Percentiles rank a stretch among this genome's conserved stretches.
Evolutionary conservation across 2,797 vertebrate species (phyloP).

Genomic region (Strix occidentalis): DNA sequence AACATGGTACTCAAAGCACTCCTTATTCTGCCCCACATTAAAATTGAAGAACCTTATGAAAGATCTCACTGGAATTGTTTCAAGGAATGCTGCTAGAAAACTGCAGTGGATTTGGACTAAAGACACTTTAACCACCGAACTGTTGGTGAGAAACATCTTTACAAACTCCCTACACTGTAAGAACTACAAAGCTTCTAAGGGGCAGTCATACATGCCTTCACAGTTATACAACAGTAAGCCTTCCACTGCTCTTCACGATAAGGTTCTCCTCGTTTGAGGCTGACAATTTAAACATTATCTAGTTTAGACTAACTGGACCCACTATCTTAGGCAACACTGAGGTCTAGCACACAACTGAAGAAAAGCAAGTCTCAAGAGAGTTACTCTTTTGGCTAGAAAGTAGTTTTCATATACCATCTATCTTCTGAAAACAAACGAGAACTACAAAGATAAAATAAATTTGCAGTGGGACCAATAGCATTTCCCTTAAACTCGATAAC

Average conservation of each 20-base stretch:
- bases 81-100: not conserved
- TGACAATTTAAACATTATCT: not conserved
- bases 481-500: not conserved
- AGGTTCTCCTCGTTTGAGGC: not conserved
- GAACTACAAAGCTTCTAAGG: not conserved
- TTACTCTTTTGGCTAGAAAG: not conserved
- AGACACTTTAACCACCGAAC: not conserved
- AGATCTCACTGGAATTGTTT: not conserved
- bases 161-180: not conserved
- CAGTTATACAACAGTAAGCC: not conserved
- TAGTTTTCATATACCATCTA: not conserved
- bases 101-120: not conserved
- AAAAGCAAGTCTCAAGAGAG: not conserved
- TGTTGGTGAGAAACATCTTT: not conserved
- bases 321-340: not conserved
- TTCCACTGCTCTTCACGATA: fast-evolving
- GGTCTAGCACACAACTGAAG: not conserved
- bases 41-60: not conserved
- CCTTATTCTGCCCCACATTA: not conserved
- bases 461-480: not conserved
- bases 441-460: not conserved
- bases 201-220: not conserved
- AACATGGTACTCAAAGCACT: not conserved
- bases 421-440: not conserved
- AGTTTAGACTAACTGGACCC: not conserved